Base-by-base conservation (phyloP, 2,113 vertebrate species). In the Neodon shergylaensis region DNA sequence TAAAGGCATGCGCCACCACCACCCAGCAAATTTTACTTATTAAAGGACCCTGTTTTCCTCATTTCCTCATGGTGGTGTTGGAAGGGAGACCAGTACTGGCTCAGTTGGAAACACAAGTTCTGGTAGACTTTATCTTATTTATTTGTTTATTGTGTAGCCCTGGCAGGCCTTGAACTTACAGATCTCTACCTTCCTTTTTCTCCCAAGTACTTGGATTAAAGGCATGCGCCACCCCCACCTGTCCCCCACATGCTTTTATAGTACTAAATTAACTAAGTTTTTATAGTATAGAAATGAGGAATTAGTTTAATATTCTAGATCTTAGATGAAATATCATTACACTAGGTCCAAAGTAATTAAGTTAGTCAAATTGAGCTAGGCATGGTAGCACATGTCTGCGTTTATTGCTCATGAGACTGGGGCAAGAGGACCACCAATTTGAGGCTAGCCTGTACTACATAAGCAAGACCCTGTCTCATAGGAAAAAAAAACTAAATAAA, bases 241-340 rank as follows among this genome's bases (percentile, higher is more conserved):
- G 54, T 14, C 9, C 31, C 88, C 39, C 19, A 47, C 54, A 9
- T 39, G n/a, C 17, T 79, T 52, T 33, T 52, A 54, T 36, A 78
- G 74, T 33, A 4, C 76, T 79, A 52, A 52, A 33, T 52, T 28
- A 79, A 49, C 31, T 52, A 19, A 79, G 47, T 79, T 79, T 42
- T 95, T 87, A 36, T 54, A 58, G 79, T 63, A 52, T 54, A 84
- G 22, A 91, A 91, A 76, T 74, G 24, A 93, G 54, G n/a, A 82
- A 90, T 95, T 90, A 63, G 44, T 7, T 86, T 92, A 54, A 61
- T 74, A 52, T 84, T 78, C 79, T 93, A 93, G 93, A 90, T 78
- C 36, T 61, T 84, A 63, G 61, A 47, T 77, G 24, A 26, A 63
- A 85, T 66, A 17, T 70, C 26, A 61, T 36, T 79, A 85, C 14